phyloP scores from a whole-genome alignment of 2,888 invertebrate genomes.

The Tachina grossa region DNA sequence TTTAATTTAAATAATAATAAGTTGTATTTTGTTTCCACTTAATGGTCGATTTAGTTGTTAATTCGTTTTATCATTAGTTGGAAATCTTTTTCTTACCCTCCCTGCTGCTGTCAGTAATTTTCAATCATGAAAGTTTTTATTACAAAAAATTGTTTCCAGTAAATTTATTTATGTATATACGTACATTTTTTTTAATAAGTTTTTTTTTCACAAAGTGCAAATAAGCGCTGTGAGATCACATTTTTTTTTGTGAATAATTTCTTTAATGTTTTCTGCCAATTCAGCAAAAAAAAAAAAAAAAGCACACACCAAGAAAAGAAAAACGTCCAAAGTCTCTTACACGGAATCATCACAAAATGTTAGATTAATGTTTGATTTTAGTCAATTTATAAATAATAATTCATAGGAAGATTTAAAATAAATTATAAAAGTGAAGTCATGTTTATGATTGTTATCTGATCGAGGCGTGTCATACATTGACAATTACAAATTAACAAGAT shows the following conservation, averaged over 20 bases:
- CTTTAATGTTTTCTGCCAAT: slow-evolving; percentile 49
- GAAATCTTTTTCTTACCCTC: slow-evolving; percentile 34
- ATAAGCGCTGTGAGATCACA: slow-evolving; percentile 49
- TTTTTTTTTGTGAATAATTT: slow-evolving; percentile 46
- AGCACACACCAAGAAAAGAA: not conserved
- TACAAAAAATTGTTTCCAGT: slow-evolving; percentile 5
- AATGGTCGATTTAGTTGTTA: slow-evolving; percentile 26
- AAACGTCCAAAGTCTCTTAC: slow-evolving; percentile 23
- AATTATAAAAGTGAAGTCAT: slow-evolving; percentile 57
- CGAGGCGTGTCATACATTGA: slow-evolving; percentile 60
- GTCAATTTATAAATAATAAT: slow-evolving; percentile 13
- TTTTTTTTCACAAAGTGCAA: not conserved
- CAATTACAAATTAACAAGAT: slow-evolving; percentile 52
- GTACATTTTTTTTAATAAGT: not conserved
- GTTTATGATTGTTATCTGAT: slow-evolving; percentile 45
- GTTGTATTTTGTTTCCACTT: slow-evolving; percentile 7
- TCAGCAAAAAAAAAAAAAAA: slow-evolving; percentile 20
- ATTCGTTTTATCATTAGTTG: slow-evolving; percentile 39
- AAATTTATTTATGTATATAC: not conserved
- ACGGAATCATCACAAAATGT: slow-evolving; percentile 54
- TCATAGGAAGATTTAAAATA: slow-evolving; percentile 29
- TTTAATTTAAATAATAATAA: not conserved
- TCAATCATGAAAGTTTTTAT: slow-evolving; percentile 41
- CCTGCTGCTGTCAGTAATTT: slow-evolving; percentile 21
- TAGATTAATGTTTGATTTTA: slow-evolving; percentile 26